phyloP scores from a whole-genome alignment of 2,888 invertebrate species.

The Caenorhabditis becei region DNA sequence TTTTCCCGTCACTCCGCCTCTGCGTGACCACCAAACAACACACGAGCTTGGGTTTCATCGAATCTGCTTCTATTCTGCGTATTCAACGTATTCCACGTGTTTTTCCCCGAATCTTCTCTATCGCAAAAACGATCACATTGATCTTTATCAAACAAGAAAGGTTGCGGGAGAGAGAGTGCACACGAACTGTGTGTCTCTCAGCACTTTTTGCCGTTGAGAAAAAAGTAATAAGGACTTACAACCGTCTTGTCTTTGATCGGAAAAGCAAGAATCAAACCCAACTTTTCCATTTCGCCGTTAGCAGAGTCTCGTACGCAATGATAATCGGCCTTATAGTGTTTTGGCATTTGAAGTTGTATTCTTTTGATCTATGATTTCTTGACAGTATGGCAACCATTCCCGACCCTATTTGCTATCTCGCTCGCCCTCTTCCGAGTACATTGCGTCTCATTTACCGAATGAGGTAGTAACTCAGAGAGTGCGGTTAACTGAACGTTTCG shows the following conservation, averaged over 20 bases:
- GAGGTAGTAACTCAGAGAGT: slow-evolving; percentile 35
- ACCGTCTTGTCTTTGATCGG: background rate
- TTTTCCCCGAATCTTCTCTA: background rate
- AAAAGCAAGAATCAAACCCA: background rate
- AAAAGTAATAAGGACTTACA: too few species aligned
- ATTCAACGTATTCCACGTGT: too few species aligned
- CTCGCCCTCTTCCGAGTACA: slow-evolving; percentile 41
- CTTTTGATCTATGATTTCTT: slow-evolving; percentile 60
- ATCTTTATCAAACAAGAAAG: background rate
- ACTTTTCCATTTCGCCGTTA: slow-evolving; percentile 3
- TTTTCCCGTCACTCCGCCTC: background rate
- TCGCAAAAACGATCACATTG: background rate
- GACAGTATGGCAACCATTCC: slow-evolving; percentile 53
- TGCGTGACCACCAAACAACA: background rate
- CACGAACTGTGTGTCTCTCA: background rate
- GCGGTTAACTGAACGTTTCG: slow-evolving; percentile 14
- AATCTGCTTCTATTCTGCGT: background rate
- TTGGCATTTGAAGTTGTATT: slow-evolving; percentile 54
- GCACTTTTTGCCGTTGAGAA: background rate
- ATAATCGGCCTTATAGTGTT: slow-evolving; percentile 82
- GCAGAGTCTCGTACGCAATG: background rate
- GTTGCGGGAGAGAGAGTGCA: background rate
- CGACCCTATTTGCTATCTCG: slow-evolving; percentile 52
- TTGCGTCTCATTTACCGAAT: slow-evolving; percentile 40
- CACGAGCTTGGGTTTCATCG: background rate